Percentiles rank a stretch among this genome's conserved stretches.
Evolutionary conservation across 1,140 invertebrate genomes (phyloP).

Genomic region (Gonatopus flavifemur): DNA sequence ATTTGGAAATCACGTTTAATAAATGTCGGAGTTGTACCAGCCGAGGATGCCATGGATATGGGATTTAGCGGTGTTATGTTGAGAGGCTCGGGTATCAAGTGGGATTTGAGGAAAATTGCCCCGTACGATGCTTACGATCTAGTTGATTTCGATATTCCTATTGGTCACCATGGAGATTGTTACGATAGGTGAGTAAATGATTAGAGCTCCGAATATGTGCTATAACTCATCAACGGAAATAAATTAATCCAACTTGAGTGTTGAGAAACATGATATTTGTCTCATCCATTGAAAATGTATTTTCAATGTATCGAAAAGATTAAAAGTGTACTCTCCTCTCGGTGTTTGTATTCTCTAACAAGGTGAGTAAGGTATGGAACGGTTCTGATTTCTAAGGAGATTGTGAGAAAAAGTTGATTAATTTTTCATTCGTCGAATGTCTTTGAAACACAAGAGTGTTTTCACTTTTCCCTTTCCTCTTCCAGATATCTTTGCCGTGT

Average conservation of each 20-base stretch:
- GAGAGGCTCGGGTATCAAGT: conserved; percentile 94
- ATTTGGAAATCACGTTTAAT: conserved; percentile 88
- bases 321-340: no score
- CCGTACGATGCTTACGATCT: conserved; percentile 95
- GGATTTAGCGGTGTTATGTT: conserved; percentile 97
- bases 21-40: conserved; percentile 83
- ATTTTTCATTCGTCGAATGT: background rate
- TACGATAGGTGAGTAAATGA: conserved; percentile 78
- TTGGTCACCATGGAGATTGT: conserved; percentile 92
- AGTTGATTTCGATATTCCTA: conserved; percentile 95
- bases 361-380: no score
- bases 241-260: no score
- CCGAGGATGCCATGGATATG: conserved; percentile 89
- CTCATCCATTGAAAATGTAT: no score
- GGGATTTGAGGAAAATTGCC: conserved; percentile 93
- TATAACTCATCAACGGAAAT: no score
- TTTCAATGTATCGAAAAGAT: no score
- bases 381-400: no score
- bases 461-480: no score
- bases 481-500: conserved; percentile 86
- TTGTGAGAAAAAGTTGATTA: background rate
- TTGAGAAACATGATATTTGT: no score
- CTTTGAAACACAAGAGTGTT: background rate
- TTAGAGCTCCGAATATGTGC: background rate
- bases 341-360: no score